Evolutionary conservation across 2,797 vertebrate species (phyloP), one percentile per base, ranked within the genome.

Genomic region (Cetoscarus ocellatus): DNA sequence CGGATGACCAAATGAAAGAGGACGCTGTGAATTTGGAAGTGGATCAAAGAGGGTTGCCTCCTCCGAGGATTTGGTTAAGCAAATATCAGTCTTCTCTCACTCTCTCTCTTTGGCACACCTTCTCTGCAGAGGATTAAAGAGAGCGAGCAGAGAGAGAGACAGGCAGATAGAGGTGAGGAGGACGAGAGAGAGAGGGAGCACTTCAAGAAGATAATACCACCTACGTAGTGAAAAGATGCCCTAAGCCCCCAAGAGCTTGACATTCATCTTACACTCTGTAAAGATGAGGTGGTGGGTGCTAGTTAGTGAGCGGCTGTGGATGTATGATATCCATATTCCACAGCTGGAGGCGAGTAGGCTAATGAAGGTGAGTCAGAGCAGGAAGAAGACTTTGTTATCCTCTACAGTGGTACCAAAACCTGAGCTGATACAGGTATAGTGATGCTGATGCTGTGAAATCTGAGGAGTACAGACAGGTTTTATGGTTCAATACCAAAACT

Each of bases 11-110:
- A 86, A 87, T 84, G 61, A 86, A 88, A 86, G 82, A 39, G 72
- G 73, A 83, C 42, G 65, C 59, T 45, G 75, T 83, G 80, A 88
- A 77, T 86, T 82, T 90, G 80, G 84, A 86, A 91, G 86, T 85
- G 79, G 86, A 92, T 92, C 72, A 93, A 89, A 88, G 76, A 82
- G 70, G 83, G 67, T 47, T 74, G 79, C 63, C 77, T 81, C 77
- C 80, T 70, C 79, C 7, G 61, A 87, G 85, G 85, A 89, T 91
- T 90, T 91, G 87, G 74, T 90, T 91, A 87, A 90, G 87, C 86
- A 90, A 91, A 93, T 90, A 91, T 84, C 82, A 85, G 81, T 89
- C 86, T 82, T 81, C 61, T 73, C 70, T 65, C 74, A 27, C 27
- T 73, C 72, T 51, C 60, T 38, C 64, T 77, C 70, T 65, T 65